These are phyloP conservation scores for Tiliacea citrago DNA, from an alignment of 2,888 invertebrate species.

Conservation along the genomic window DNA sequence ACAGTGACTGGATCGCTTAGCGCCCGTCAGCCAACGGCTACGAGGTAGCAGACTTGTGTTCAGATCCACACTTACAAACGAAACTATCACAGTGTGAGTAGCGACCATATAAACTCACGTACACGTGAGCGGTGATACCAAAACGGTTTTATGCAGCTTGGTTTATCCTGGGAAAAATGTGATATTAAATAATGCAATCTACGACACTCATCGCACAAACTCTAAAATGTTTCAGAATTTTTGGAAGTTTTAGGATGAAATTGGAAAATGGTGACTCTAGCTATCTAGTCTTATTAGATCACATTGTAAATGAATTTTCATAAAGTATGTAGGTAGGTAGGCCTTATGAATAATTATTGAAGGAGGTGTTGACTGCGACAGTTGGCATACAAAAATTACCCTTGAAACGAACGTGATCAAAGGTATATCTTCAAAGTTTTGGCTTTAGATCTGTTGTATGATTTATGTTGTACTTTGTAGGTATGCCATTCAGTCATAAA, in stretches of 20 bases:
- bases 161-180: not conserved
- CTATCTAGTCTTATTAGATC: not conserved
- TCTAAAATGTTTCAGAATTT: not conserved
- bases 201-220: not conserved
- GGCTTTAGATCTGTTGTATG: not conserved
- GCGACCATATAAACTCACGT: constrained; percentile 57
- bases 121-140: constrained; percentile 40
- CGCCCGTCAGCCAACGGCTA: constrained; percentile 76
- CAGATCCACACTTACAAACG: constrained; percentile 61
- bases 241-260: not conserved
- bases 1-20: constrained; percentile 86
- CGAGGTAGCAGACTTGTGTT: constrained; percentile 64
- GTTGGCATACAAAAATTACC: not conserved
- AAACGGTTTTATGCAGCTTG: not conserved
- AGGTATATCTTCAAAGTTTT: not conserved
- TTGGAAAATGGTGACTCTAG: not conserved
- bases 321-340: not conserved
- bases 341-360: not conserved
- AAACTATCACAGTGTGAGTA: constrained; percentile 68
- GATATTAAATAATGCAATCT: not conserved
- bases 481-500: not conserved
- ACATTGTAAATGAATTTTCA: not conserved
- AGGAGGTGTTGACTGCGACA: not conserved
- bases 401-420: not conserved
- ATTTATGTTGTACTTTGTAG: too few species aligned